Base-by-base conservation (phyloP, 2,888 invertebrate species). In the Scelioninae gen. 1 region DNA sequence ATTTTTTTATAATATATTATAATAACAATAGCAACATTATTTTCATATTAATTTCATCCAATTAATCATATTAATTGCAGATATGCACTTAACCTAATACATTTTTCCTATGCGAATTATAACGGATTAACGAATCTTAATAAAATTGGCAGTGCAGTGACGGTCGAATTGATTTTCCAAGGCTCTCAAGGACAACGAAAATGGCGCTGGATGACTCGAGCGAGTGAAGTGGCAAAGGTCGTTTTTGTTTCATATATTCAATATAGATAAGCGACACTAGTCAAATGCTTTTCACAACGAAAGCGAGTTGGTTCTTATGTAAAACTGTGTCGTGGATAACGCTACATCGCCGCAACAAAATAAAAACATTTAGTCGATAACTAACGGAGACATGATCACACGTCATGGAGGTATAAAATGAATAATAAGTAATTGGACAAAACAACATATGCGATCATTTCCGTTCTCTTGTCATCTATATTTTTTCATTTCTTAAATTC, bases 121-220 rank as follows among this genome's bases (percentile, higher is more conserved):
- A 23, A 23, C 23, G 4, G 1, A 23, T 23, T 23, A 23, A 23
- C 23, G 23, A 23, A 23, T 23, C 23, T 1, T 4, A 23, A 23
- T 23, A 23, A 23, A 38, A 75, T 53, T 53, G 53, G 13, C 53
- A 31, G 32, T n/a, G 53, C 31, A n/a, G 15, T 58, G 29, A 23
- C 15, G 11, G 23, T 55, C 32, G 23, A 56, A 75, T 65, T 65
- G 55, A 65, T 75, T 65, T 65, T 65, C 34, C n/a, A 63, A 32
- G 23, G 65, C 49, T 15, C 9, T 29, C 65, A 68, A 66, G 58
- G 53, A 51, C 58, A 38, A 34, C 15, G 84, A 90, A 90, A 88
- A 91, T 91, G 91, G 91, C 91, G 90, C 86, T 88, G 88, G 87
- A 83, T 91, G 89, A 90, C 89, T 89, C 88, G 72, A 53, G 49